Conservation (phyloP, 2,113 vertebrate genomes). For the Neofelis nebulosa region DNA sequence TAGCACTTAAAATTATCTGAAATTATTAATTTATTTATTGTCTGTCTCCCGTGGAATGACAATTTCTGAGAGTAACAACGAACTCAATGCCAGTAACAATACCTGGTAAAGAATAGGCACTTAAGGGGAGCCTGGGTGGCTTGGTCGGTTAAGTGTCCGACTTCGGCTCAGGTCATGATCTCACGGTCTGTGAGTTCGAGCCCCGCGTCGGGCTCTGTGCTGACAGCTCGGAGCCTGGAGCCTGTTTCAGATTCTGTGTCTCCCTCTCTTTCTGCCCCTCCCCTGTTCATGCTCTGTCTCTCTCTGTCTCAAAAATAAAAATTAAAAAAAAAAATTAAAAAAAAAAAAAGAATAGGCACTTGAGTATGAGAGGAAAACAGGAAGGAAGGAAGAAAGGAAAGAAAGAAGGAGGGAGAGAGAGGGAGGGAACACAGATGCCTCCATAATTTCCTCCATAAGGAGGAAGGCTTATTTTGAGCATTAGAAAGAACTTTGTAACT, state of each 20-base stretch:
- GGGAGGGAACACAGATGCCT: neutral
- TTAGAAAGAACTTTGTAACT: neutral
- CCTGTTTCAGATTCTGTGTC: no score
- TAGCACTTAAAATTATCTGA: neutral
- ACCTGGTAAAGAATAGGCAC: neutral
- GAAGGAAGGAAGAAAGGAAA: rapidly evolving
- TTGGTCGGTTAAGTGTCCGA: no score
- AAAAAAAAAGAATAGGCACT: neutral
- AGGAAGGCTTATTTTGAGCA: neutral
- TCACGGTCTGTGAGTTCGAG: no score
- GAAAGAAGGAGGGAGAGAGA: rapidly evolving
- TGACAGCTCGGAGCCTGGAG: no score
- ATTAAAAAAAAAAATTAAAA: no score
- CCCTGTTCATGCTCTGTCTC: no score
- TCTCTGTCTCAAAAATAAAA: no score
- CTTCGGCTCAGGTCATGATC: no score
- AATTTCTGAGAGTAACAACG: neutral
- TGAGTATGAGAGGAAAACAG: no score
- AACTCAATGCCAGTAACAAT: neutral
- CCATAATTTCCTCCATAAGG: neutral
- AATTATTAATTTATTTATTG: neutral
- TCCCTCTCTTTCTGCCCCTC: no score
- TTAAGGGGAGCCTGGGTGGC: no score
- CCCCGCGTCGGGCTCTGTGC: no score
- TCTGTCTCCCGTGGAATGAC: neutral